These are phyloP conservation scores for Drosophila colorata DNA, from an alignment of 2,888 invertebrate species.

Conservation along the genomic window DNA sequence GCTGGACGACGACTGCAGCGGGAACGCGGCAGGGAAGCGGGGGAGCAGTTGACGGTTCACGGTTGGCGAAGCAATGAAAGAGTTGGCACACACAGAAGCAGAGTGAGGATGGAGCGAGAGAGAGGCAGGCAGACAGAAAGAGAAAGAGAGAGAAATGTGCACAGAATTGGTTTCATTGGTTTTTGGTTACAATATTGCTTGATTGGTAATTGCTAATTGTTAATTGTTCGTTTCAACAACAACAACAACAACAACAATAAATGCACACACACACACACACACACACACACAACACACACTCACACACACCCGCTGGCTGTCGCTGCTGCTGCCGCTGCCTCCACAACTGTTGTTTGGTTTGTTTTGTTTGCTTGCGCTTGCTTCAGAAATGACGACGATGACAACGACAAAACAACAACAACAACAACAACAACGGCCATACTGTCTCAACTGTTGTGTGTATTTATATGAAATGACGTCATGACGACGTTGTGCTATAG, in stretches of 20 bases:
- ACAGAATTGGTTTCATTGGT: constrained; percentile 33
- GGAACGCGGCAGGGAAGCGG: constrained; percentile 1
- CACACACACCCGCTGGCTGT: constrained; percentile 34
- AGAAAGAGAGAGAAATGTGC: constrained; percentile 12
- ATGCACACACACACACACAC: constrained; percentile 15
- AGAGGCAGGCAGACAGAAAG: neutral
- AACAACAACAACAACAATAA: constrained; percentile 24
- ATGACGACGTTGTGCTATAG: constrained; percentile 67
- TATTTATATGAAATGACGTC: constrained; percentile 83
- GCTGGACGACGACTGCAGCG: constrained; percentile 41
- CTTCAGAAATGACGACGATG: constrained; percentile 53
- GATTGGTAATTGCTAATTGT: constrained; percentile 49
- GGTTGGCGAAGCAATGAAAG: constrained; percentile 13
- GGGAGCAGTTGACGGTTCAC: constrained; percentile 1
- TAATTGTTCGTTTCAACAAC: constrained; percentile 23
- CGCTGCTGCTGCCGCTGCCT: constrained; percentile 37
- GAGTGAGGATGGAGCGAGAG: neutral
- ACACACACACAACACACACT: constrained; percentile 10
- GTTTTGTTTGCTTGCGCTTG: constrained; percentile 65
- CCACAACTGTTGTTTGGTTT: constrained; percentile 72
- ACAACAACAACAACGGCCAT: constrained; percentile 43
- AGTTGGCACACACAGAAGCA: constrained; percentile 9
- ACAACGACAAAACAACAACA: constrained; percentile 40
- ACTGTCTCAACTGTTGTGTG: constrained; percentile 63
- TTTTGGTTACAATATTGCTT: constrained; percentile 53